phyloP scores from a whole-genome alignment of 2,888 invertebrate genomes.

The Euplagia quadripunctaria region DNA sequence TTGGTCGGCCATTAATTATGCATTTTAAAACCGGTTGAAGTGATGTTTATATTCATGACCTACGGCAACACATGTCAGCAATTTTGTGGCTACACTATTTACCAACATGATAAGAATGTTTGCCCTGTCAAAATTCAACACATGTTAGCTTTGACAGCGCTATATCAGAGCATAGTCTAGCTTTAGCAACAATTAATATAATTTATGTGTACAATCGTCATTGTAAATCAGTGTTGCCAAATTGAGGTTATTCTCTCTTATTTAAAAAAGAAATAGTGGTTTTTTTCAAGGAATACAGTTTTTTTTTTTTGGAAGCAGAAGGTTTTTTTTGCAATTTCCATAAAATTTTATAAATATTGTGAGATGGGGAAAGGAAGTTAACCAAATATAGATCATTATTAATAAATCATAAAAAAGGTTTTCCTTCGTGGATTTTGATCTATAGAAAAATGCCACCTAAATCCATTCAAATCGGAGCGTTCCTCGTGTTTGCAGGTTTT shows the following conservation, averaged over 20 bases:
- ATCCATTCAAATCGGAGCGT: no score
- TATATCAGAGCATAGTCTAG: neutral
- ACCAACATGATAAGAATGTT: neutral
- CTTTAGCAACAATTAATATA: no score
- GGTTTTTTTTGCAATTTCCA: neutral
- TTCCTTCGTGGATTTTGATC: no score
- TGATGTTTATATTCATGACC: conserved; percentile 7
- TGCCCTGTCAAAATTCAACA: neutral
- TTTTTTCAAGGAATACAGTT: neutral
- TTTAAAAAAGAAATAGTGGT: neutral
- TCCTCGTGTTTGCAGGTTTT: neutral
- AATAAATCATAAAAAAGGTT: neutral
- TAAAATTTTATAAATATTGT: neutral
- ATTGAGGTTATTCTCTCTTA: neutral
- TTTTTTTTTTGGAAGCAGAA: neutral
- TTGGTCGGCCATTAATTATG: neutral
- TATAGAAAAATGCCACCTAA: no score
- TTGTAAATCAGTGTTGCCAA: neutral
- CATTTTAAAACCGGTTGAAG: conserved; percentile 3
- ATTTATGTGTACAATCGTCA: no score
- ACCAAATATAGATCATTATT: neutral
- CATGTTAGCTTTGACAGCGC: neutral
- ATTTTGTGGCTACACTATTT: neutral
- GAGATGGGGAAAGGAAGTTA: neutral
- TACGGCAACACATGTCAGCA: neutral